phyloP scores from a whole-genome alignment of 2,888 invertebrate genomes.

The Andricus quercusramuli region DNA sequence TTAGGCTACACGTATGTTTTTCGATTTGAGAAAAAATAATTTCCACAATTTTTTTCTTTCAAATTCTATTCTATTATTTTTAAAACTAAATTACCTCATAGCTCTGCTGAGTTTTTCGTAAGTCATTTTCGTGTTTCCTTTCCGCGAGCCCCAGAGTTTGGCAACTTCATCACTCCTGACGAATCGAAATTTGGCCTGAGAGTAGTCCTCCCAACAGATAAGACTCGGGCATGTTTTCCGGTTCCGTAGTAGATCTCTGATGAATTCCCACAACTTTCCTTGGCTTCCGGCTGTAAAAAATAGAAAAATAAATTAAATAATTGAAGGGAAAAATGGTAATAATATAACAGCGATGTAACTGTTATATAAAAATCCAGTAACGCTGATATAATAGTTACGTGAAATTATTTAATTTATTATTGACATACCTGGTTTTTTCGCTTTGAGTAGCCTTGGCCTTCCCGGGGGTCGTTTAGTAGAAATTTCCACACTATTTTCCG shows the following conservation, averaged over 20 bases:
- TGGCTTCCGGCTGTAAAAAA: conserved; percentile 68
- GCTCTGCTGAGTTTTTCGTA: conserved; percentile 95
- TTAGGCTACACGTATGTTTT: too few relatives aligned
- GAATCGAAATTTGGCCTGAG: conserved; percentile 92
- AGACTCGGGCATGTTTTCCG: conserved; percentile 88
- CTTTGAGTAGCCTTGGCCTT: conserved; percentile 77
- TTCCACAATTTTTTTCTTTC: too few relatives aligned
- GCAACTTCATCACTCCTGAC: conserved; percentile 93
- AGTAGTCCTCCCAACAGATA: conserved; percentile 93
- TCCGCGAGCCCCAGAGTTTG: conserved; percentile 91
- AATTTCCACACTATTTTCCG: conserved; percentile 78
- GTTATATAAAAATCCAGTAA: background rate
- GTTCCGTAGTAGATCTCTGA: conserved; percentile 89
- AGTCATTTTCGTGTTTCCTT: conserved; percentile 93
- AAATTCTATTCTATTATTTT: background rate
- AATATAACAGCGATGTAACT: background rate
- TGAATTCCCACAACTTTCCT: conserved; percentile 89
- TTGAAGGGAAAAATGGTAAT: background rate
- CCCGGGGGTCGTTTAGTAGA: conserved; percentile 81
- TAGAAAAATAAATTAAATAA: background rate
- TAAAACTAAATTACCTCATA: conserved; percentile 83
- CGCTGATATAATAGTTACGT: background rate
- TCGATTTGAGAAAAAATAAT: too few relatives aligned
- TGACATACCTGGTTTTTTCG: conserved; percentile 72
- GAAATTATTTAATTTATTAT: conserved; percentile 10